A percentile compares a stretch with the other conserved stretches of the same genome.
phyloP scores from a whole-genome alignment of 2,113 vertebrate genomes.

The Lamprotornis superbus region DNA sequence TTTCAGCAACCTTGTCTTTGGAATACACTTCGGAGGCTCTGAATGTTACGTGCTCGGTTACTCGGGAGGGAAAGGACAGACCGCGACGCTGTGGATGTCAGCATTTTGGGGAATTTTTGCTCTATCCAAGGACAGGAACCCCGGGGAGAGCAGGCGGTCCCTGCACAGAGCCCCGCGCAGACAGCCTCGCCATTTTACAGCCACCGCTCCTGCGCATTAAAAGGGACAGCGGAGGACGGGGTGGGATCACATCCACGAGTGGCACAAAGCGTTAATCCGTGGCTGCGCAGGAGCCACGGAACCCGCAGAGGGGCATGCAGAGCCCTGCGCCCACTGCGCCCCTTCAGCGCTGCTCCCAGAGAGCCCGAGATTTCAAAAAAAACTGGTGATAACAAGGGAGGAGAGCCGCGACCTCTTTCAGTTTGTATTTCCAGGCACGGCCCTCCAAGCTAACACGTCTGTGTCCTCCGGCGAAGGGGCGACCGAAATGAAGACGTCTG shows the following conservation, averaged over 20 bases:
- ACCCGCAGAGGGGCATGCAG: too few species aligned
- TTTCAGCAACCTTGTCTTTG: not conserved
- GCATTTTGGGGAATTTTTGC: not conserved
- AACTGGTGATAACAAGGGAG: too few species aligned
- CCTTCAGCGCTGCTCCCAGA: not conserved
- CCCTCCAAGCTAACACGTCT: not conserved
- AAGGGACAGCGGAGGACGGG: not conserved
- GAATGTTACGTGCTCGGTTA: fast-evolving
- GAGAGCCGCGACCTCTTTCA: not conserved
- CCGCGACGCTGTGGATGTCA: too few species aligned
- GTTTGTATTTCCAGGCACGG: not conserved
- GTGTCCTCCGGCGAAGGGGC: too few species aligned
- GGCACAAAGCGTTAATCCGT: not conserved
- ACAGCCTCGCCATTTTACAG: not conserved
- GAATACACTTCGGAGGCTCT: not conserved
- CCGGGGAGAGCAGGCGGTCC: too few species aligned
- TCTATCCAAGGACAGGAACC: not conserved
- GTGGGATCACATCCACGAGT: not conserved
- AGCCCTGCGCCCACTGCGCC: not conserved
- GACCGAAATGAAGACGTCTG: not conserved
- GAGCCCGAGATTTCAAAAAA: too few species aligned
- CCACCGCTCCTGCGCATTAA: not conserved
- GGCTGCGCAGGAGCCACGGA: not conserved
- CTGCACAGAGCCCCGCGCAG: not conserved
- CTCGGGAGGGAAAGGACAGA: not conserved